Conservation (phyloP, 2,888 invertebrate species). For the Chymomyza fuscimana region DNA sequence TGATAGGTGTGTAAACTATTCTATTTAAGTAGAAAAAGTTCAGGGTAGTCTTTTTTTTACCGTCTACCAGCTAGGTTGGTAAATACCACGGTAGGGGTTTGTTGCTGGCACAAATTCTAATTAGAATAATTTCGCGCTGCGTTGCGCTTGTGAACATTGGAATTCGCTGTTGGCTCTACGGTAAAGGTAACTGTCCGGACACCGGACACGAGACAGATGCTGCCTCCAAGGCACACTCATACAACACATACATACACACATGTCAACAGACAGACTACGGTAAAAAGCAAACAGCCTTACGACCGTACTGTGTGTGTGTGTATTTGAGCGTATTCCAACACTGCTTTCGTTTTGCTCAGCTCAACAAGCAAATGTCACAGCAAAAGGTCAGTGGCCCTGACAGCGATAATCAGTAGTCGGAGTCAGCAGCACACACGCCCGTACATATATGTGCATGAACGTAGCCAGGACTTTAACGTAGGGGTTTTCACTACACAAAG, state of each 20-base stretch:
- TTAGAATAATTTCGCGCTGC: conserved; percentile 71
- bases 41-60: background rate
- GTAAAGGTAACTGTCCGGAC: conserved; percentile 20
- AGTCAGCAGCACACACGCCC: conserved; percentile 30
- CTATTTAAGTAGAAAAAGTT: background rate
- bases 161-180: conserved; percentile 55
- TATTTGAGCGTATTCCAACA: background rate
- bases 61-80: background rate
- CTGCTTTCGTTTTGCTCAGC: conserved; percentile 21
- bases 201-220: conserved; percentile 37
- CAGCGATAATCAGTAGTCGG: conserved; percentile 35
- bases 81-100: background rate
- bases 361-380: conserved; percentile 61
- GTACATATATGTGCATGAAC: conserved; percentile 3
- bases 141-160: conserved; percentile 53
- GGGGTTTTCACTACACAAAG: too few relatives aligned
- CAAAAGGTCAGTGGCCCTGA: conserved; percentile 58
- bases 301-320: background rate
- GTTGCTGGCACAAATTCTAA: conserved; percentile 40
- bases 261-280: background rate
- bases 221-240: conserved; percentile 34
- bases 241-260: conserved; percentile 36
- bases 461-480: background rate
- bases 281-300: background rate
- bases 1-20: background rate